Base-by-base conservation (phyloP, 1,140 invertebrate genomes). In the Heterodera carotae region DNA sequence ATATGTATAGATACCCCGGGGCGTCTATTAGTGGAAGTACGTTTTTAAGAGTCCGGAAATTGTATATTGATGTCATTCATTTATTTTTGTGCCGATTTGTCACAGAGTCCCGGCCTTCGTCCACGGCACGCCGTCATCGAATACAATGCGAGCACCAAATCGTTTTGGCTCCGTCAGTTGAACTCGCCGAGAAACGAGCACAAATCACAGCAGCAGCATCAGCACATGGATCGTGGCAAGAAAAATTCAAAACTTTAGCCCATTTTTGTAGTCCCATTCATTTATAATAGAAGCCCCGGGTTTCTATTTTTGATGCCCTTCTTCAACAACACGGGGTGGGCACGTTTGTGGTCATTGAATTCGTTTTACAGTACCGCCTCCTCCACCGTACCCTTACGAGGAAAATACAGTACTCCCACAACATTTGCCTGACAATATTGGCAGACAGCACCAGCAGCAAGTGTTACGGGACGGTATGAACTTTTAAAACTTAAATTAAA, bases 121-220 rank as follows among this genome's bases (percentile, higher is more conserved):
- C n/a, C 70, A n/a, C 39, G 36, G 43, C 80, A 81, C 70, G 80
- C 80, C 8, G 31, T 81, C 25, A 79, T 81, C 36, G 81, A 81
- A 64, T 81, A 83, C 48, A 72, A 70, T 60, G 76, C 81, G 31
- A 36, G 71, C 18, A 81, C 80, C 18, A 60, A 69, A 36, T 83
- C 81, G 1, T 81, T 72, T 62, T 81, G 80, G 80, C 67, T 81
- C 7, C 64, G 81, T 12, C 79, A 81, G 31, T 70, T 81, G 56
- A 36, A 56, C 34, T n/a, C n/a, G n/a, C 36, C 75, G 7, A n/a
- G 6, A 33, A 60, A 3, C 10, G 36, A 53, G 25, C 59, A 34
- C 2, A 31, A 73, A 59, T n/a, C 22, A 4, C 36, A 67, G 15
- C 36, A 70, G 6, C 48, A 34, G 31, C 18, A 34, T 43, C 62